Percentiles rank a stretch among this genome's conserved stretches.
Conservation (phyloP, 2,888 invertebrate genomes). For the Zhuqinia jingwanae region DNA sequence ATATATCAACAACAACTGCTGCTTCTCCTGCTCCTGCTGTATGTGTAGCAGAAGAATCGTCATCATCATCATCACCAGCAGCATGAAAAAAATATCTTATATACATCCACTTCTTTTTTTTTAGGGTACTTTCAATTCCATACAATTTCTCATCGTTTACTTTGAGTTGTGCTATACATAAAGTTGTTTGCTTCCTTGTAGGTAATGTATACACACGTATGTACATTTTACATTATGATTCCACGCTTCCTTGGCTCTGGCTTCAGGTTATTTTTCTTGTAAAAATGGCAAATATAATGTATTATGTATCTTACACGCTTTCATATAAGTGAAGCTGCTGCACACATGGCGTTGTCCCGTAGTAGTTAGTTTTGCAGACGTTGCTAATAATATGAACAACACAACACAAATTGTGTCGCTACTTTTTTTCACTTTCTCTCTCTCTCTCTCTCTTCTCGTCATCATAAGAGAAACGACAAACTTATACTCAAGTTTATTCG, state of each 20-base stretch:
- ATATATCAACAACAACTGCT: conserved; percentile 34
- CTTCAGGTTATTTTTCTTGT: background rate
- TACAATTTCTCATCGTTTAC: background rate
- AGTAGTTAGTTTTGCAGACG: background rate
- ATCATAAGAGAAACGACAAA: background rate
- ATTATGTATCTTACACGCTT: conserved; percentile 15
- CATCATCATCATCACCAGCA: background rate
- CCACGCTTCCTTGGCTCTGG: conserved; percentile 29
- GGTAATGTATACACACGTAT: background rate
- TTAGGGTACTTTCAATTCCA: conserved; percentile 15
- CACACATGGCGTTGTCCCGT: conserved; percentile 12
- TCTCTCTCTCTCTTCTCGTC: conserved; percentile 2
- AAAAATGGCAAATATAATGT: conserved; percentile 35
- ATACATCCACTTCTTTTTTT: background rate
- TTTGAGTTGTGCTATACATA: conserved; percentile 13
- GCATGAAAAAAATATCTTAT: background rate
- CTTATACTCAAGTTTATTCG: too few relatives aligned
- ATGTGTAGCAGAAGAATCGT: conserved; percentile 36
- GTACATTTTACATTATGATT: conserved; percentile 22
- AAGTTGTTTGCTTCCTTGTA: background rate
- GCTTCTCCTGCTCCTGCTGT: too few relatives aligned
- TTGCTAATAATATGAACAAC: conserved; percentile 21
- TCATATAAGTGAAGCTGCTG: background rate
- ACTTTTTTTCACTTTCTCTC: too few relatives aligned
- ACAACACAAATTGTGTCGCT: background rate